Evolutionary conservation across 1,140 invertebrate species (phyloP), one percentile per base, ranked within the genome.

Genomic region (Matsumurasca onukii): DNA sequence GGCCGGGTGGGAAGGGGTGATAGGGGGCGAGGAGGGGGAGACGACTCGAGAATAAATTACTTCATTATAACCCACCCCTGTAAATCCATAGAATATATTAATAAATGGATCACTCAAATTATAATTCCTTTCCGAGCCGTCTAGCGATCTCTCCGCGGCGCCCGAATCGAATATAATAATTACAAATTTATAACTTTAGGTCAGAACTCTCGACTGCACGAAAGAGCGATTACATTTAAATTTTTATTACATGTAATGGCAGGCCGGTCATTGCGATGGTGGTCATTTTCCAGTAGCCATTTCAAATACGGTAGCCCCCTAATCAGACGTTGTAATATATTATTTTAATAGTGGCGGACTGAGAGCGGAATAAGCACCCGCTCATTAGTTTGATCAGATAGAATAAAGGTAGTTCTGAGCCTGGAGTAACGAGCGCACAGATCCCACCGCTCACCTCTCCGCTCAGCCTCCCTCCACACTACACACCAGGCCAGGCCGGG

Each of bases 151-250:
- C 34, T 39, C 17, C 17, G 17, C 34, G 34, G 34, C 5, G 34
- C 34, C 55, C 25, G 2, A 5, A 9, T 27, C 29, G 30, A 63
- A 63, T 63, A 63, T 63, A 63, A 63, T 63, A 34, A 63, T 63
- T n/a, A n/a, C n/a, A 34, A 63, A 63, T 63, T 63, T 63, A 63
- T 63, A 63, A 63, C 30, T 34, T 45, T 31, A 63, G 34, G 27
- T n/a, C n/a, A n/a, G n/a, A 31, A 25, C 1, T 15, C 20, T 20
- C 17, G 34, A 24, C 29, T 34, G 31, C 61, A 63, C 61, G 61
- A 63, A 63, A 63, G 29, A 25, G 15, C 61, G 61, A 63, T 63
- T 63, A 63, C 61, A 63, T 63, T 63, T 63, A 63, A 63, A 63
- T 63, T 63, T 63, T 63, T 63, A 63, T 63, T 63, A 63, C 61